Conservation (phyloP, 35 echinoderm and acorn worm genomes). For the Ophiothrix spiculata region DNA sequence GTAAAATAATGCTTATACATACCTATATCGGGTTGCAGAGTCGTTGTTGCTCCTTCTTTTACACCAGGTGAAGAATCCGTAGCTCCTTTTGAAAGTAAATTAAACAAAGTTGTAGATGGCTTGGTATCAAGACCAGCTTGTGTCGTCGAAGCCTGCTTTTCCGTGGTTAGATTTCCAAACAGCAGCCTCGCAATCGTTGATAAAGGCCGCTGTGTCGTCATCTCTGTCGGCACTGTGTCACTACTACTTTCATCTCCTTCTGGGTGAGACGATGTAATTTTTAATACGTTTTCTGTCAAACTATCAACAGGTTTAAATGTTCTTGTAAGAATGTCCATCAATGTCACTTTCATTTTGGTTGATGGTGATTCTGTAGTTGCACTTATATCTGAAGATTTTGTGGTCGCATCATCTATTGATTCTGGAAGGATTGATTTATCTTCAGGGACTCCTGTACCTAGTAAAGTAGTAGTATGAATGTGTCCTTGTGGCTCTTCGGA, state of each 20-base stretch:
- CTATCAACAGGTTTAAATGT: neutral
- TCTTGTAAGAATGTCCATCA: neutral
- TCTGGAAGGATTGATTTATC: too few species aligned
- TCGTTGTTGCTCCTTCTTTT: neutral
- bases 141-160: neutral
- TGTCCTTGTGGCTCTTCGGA: too few species aligned
- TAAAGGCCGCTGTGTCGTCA: neutral
- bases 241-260: neutral
- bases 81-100: neutral
- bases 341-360: neutral
- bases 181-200: neutral
- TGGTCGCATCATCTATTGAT: too few species aligned
- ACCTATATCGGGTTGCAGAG: neutral
- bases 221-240: neutral
- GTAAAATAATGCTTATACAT: neutral
- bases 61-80: neutral
- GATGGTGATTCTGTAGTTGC: neutral
- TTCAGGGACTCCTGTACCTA: too few species aligned
- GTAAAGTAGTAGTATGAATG: too few species aligned
- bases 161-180: neutral
- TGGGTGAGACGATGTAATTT: neutral
- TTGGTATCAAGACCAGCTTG: neutral
- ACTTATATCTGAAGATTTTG: neutral
- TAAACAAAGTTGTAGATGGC: neutral
- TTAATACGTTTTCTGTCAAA: neutral